Conservation (phyloP, 2,113 vertebrate species). For the Ardeotis arabs region DNA sequence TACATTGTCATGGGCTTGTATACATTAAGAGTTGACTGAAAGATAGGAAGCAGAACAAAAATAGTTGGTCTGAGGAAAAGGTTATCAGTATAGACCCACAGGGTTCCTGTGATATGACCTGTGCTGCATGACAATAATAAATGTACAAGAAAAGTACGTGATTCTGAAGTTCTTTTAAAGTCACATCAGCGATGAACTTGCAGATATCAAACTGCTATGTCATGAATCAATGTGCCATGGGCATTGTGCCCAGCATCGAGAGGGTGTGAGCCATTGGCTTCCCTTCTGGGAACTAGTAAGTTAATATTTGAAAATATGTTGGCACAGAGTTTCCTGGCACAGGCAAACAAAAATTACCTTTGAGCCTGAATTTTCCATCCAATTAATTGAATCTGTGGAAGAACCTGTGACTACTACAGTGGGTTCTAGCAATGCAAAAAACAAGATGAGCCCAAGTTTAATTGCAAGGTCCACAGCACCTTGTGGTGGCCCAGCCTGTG, state of each 20-base stretch:
- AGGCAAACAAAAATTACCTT: neutral
- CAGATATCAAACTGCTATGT: neutral
- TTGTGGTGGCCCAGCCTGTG: neutral
- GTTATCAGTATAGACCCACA: accelerated
- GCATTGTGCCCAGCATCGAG: neutral
- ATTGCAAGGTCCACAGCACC: neutral
- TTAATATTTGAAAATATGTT: neutral
- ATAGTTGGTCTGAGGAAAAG: neutral
- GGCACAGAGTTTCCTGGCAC: neutral
- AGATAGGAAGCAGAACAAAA: neutral
- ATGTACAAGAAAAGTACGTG: neutral
- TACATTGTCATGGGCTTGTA: neutral
- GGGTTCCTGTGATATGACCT: neutral
- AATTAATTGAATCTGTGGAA: neutral
- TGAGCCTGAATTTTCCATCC: neutral
- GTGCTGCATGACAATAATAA: neutral
- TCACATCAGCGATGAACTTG: neutral
- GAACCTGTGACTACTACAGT: neutral
- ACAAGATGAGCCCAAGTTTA: neutral
- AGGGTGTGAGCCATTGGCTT: neutral
- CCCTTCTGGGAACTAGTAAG: neutral
- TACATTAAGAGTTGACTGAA: neutral
- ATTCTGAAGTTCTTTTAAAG: neutral
- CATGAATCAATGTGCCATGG: neutral
- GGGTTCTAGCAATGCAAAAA: neutral